phyloP scores from a whole-genome alignment of 2,888 invertebrate genomes.

The Euphydryas editha region DNA sequence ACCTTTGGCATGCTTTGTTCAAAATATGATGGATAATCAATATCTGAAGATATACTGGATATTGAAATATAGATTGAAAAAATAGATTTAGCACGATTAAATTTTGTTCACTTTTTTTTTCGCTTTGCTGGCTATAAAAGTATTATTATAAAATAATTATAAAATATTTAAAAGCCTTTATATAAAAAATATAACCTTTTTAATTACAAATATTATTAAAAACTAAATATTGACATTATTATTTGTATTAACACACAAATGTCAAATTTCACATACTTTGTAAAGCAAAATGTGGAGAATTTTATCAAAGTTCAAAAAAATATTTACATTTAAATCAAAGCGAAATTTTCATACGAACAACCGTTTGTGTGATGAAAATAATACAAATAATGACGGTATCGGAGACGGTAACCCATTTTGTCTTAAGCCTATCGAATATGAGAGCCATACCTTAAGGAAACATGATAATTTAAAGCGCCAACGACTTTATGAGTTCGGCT shows the following conservation, averaged over 20 bases:
- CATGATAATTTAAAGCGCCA: constrained; percentile 67
- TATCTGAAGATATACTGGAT: constrained; percentile 8
- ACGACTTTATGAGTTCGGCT: constrained; percentile 69
- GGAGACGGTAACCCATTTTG: constrained; percentile 55
- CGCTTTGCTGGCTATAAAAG: neutral
- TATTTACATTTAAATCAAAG: constrained; percentile 11
- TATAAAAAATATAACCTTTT: no score
- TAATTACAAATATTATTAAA: no score
- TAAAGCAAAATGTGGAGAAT: neutral
- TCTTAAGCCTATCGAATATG: constrained; percentile 57
- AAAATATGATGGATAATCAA: constrained; percentile 32
- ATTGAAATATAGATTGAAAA: constrained; percentile 7
- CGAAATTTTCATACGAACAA: constrained; percentile 34
- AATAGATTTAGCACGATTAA: neutral
- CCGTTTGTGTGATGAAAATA: constrained; percentile 24
- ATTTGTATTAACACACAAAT: no score
- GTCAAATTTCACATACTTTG: no score
- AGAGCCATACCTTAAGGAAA: constrained; percentile 57
- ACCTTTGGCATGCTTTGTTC: constrained; percentile 34
- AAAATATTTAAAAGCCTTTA: no score
- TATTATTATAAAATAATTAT: neutral
- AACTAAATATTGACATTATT: no score
- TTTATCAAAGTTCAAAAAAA: constrained; percentile 17
- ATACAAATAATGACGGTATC: constrained; percentile 40
- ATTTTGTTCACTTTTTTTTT: neutral